Conservation (phyloP, 2,888 invertebrate genomes). For the Podotricha telesiphe region DNA sequence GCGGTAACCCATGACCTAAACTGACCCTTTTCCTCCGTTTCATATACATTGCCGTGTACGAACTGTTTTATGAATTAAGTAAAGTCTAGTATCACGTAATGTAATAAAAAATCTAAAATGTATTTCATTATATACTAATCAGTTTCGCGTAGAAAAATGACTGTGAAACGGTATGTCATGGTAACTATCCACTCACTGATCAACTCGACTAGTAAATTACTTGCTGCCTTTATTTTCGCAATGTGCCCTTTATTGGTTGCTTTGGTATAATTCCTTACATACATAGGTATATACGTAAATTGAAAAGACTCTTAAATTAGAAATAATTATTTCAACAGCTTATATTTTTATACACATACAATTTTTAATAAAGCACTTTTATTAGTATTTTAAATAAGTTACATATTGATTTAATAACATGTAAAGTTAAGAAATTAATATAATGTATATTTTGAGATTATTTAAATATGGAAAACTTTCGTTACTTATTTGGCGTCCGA, state of each 20-base stretch:
- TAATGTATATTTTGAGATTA: too few relatives aligned
- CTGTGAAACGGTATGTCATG: constrained; percentile 65
- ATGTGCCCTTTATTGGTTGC: constrained; percentile 49
- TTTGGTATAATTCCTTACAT: constrained; percentile 12
- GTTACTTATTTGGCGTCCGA: too few relatives aligned
- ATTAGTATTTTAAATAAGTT: too few relatives aligned
- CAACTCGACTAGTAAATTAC: constrained; percentile 54
- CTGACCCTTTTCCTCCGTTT: constrained; percentile 40
- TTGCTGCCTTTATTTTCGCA: constrained; percentile 55
- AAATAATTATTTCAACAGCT: too few relatives aligned
- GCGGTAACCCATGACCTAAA: constrained; percentile 49
- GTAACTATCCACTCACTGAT: constrained; percentile 61
- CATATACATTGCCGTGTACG: constrained; percentile 46
- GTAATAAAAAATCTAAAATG: constrained; percentile 49
- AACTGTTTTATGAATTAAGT: neutral
- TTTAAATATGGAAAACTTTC: too few relatives aligned
- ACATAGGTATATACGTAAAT: too few relatives aligned
- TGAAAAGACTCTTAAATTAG: too few relatives aligned
- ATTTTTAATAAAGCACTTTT: too few relatives aligned
- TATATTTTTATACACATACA: too few relatives aligned
- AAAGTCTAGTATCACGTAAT: constrained; percentile 36
- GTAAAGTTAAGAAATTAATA: too few relatives aligned
- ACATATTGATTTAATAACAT: too few relatives aligned
- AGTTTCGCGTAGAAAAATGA: constrained; percentile 60
- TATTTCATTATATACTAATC: constrained; percentile 43